Evolutionary conservation across 1,140 invertebrate species (phyloP), one percentile per base, ranked within the genome.

Genomic region (Drosophila paulistorum): DNA sequence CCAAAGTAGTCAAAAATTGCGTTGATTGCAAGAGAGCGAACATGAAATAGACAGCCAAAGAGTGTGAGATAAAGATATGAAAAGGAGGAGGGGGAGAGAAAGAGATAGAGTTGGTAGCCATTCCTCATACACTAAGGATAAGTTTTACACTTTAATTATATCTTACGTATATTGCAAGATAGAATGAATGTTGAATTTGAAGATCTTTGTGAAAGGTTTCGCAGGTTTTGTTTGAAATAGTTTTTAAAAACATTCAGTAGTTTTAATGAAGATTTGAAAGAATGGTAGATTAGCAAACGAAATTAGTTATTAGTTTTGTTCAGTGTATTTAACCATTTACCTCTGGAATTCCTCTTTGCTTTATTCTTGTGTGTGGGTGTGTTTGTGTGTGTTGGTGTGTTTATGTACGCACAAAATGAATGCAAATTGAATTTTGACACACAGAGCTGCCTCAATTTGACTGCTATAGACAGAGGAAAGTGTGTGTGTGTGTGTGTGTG

Each of bases 371-470:
- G 45, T 51, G 30, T 17, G 54, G 7, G 35, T 11, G 35, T 37
- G 35, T 11, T 7, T 1, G 35, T 30, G 23, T 55, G 54, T n/a
- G 23, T 39, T 1, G 30, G 54, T 39, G n/a, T 39, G 30, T 39
- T 13, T 61, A 39, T 75, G 65, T 68, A 71, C 73, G 65, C 68
- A 75, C 60, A 58, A 75, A 35, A 58, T 58, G 55, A 58, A 58
- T 67, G 76, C 62, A 86, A 87, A 87, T 86, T 86, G 84, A 86
- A 87, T 86, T 86, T 83, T 86, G 83, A 87, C 83, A 87, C 83
- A 58, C 83, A 58, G 63, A 54, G 14, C 23, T 10, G 13, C 65
- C 54, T 35, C 73, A 65, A 73, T 79, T 79, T 79, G 65, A 76
- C 54, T 75, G 65, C 20, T 35, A 59, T 57, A 64, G 54, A 51